Percentiles rank a stretch among this genome's conserved stretches.
Evolutionary conservation across 2,797 vertebrate species (phyloP).

Genomic region (Hemibagrus guttatus): DNA sequence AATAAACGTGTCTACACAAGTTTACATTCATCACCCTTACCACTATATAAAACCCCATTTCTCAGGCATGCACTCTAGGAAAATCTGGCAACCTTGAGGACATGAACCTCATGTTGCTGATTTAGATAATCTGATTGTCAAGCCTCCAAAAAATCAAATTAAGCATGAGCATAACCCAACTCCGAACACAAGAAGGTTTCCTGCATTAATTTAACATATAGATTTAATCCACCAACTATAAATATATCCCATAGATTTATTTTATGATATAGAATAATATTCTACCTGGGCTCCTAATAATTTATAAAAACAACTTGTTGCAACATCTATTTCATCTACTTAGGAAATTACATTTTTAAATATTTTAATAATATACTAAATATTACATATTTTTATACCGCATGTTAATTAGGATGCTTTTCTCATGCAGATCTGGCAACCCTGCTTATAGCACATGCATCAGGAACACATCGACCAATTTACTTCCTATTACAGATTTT

Average conservation of each 20-base stretch:
- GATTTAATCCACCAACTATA: neutral
- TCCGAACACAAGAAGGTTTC: neutral
- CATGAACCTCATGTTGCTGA: neutral
- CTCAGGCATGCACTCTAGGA: neutral
- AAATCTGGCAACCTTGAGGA: neutral
- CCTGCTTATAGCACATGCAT: neutral
- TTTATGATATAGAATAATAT: neutral
- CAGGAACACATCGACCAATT: neutral
- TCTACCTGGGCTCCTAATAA: neutral
- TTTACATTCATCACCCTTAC: neutral
- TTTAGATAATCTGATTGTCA: neutral
- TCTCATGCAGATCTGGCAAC: neutral
- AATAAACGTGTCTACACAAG: neutral
- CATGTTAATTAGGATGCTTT: neutral
- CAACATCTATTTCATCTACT: no score
- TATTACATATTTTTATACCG: neutral
- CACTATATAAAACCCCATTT: neutral
- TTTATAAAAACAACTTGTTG: neutral
- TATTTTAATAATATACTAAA: no score
- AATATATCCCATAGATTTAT: neutral
- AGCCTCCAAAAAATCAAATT: neutral
- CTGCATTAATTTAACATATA: neutral
- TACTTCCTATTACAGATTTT: neutral
- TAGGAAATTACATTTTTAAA: no score
- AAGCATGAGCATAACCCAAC: neutral